phyloP scores from a whole-genome alignment of 2,113 vertebrate genomes.

The Toxostoma redivivum region DNA sequence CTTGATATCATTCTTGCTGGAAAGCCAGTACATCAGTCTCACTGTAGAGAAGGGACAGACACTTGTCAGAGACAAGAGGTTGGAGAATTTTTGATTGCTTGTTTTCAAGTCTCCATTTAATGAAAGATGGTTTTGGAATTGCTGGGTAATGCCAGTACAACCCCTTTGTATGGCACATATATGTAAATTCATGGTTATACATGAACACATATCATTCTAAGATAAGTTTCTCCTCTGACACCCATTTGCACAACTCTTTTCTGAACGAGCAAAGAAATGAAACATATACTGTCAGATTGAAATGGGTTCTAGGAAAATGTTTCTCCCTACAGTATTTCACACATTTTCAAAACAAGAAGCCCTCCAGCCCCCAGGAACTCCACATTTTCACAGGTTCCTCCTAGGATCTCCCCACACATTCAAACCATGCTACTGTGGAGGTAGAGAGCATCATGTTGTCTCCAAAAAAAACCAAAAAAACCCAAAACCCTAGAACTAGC shows the following conservation, averaged over 20 bases:
- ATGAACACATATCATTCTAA: background rate
- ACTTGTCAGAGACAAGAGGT: background rate
- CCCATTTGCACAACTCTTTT: background rate
- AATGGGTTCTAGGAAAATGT: background rate
- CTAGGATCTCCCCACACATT: background rate
- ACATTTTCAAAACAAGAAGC: background rate
- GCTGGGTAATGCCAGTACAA: background rate
- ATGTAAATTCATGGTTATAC: background rate
- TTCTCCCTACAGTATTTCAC: background rate
- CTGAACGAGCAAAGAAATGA: background rate
- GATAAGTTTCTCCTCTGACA: background rate
- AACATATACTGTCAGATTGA: background rate
- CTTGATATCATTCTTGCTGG: background rate
- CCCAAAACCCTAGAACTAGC: background rate
- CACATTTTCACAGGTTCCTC: background rate
- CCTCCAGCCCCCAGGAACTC: background rate
- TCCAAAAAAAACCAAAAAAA: background rate
- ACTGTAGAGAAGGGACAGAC: background rate
- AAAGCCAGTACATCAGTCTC: background rate
- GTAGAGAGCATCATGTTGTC: background rate
- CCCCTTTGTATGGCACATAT: background rate
- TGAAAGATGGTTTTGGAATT: background rate
- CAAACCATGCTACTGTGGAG: background rate
- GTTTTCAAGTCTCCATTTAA: background rate
- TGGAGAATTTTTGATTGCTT: background rate